Conservation (phyloP, 2,888 invertebrate genomes). For the Calameuta idolon region DNA sequence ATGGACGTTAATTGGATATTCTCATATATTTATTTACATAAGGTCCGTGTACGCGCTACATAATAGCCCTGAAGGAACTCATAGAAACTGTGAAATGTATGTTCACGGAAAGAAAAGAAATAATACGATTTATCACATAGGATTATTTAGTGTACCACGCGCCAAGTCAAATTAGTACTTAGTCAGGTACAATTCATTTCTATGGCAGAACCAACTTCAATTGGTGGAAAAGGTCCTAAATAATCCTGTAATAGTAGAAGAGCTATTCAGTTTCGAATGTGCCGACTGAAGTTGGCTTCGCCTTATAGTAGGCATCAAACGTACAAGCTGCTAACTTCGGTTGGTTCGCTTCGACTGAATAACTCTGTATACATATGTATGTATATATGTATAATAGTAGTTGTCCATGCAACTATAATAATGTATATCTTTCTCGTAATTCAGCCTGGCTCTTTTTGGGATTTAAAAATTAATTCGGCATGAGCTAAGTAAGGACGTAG, state of each 20-base stretch:
- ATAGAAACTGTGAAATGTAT: constrained; percentile 65
- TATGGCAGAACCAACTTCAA: neutral
- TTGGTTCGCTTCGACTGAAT: neutral
- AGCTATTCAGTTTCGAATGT: neutral
- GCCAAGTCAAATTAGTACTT: neutral
- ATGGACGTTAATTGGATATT: neutral
- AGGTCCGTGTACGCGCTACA: constrained; percentile 23
- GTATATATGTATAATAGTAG: constrained; percentile 33
- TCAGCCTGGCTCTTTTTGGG: constrained; percentile 36
- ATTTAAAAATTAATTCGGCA: constrained; percentile 34
- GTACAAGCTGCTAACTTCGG: neutral
- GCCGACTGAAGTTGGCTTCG: neutral
- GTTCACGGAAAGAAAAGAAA: constrained; percentile 33
- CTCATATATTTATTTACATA: constrained; percentile 8
- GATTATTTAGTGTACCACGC: neutral
- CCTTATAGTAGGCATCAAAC: neutral
- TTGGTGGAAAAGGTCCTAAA: neutral
- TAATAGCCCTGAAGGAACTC: constrained; percentile 58
- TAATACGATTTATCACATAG: constrained; percentile 1
- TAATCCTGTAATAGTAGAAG: neutral
- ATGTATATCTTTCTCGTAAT: constrained; percentile 21
- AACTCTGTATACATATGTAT: neutral
- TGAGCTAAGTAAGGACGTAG: constrained; percentile 32
- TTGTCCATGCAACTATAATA: constrained; percentile 55
- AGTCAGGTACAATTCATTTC: neutral